A percentile compares a stretch with the other conserved stretches of the same genome.
Conservation (phyloP, 2,888 invertebrate genomes). For the Sisyra terminalis region DNA sequence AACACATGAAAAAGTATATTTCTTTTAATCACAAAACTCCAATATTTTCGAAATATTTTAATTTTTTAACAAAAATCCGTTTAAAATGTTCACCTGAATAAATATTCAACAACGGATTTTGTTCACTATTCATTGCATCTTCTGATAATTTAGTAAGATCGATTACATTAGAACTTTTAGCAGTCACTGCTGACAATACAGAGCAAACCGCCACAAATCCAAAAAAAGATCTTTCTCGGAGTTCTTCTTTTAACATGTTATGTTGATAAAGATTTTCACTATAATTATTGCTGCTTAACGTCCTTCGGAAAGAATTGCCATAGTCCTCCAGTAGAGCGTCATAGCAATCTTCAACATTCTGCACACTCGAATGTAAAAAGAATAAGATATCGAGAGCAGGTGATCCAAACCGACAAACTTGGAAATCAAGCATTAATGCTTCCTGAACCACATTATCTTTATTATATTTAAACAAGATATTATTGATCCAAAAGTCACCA, state of each 20-base stretch:
- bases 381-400: constrained; percentile 3
- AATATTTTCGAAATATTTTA: constrained; percentile 6
- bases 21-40: constrained; percentile 1
- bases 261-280: neutral
- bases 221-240: constrained; percentile 4
- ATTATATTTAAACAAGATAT: constrained; percentile 6
- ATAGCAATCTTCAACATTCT: neutral
- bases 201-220: constrained; percentile 4
- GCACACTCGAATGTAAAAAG: constrained; percentile 6
- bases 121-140: neutral
- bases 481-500: constrained; percentile 8
- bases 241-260: neutral
- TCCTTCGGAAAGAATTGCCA: neutral
- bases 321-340: constrained; percentile 2
- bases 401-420: constrained; percentile 1
- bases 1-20: too few species aligned
- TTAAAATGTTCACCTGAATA: constrained; percentile 5
- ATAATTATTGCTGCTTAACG: neutral
- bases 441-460: neutral
- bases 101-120: constrained; percentile 3
- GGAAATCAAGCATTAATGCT: constrained; percentile 5
- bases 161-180: constrained; percentile 4
- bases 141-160: constrained; percentile 5
- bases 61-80: constrained; percentile 1
- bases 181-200: constrained; percentile 5